phyloP scores from a whole-genome alignment of 2,797 vertebrate species.

The Rhinogobio ventralis region DNA sequence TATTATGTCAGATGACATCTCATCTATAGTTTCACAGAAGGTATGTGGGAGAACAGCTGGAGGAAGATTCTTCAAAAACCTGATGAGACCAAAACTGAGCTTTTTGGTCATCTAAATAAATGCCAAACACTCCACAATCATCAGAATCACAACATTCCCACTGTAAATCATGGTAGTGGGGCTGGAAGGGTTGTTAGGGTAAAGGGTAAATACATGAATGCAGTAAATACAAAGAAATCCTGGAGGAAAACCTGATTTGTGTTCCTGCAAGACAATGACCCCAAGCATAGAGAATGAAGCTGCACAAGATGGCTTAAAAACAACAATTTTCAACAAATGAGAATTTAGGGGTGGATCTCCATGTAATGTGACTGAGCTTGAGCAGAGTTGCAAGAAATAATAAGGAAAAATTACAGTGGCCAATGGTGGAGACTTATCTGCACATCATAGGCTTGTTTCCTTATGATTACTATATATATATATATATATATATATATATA shows the following conservation, averaged over 20 bases:
- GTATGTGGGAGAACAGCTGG: conserved; percentile 13
- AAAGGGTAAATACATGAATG: not conserved
- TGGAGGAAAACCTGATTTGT: conserved; percentile 23
- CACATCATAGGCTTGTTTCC: not conserved
- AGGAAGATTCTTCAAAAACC: not conserved
- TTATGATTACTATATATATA: not conserved
- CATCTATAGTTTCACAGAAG: conserved; percentile 6
- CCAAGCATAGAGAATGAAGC: not conserved
- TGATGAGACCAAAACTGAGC: not conserved
- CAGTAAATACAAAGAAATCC: not conserved
- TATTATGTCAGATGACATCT: conserved; percentile 16
- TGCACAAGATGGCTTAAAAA: not conserved
- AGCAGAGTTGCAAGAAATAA: not conserved
- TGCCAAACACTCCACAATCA: not conserved
- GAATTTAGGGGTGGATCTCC: conserved; percentile 5
- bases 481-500: not conserved
- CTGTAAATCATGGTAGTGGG: not conserved
- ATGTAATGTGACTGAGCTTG: not conserved
- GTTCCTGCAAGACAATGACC: not conserved
- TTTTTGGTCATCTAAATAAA: not conserved
- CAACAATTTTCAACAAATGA: conserved; percentile 11
- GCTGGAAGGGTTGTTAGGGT: conserved; percentile 10
- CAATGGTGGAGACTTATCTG: not conserved
- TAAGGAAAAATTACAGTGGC: not conserved
- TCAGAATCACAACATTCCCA: not conserved